Base-by-base conservation (phyloP, 1,140 invertebrate genomes). In the Microvelia longipes region DNA sequence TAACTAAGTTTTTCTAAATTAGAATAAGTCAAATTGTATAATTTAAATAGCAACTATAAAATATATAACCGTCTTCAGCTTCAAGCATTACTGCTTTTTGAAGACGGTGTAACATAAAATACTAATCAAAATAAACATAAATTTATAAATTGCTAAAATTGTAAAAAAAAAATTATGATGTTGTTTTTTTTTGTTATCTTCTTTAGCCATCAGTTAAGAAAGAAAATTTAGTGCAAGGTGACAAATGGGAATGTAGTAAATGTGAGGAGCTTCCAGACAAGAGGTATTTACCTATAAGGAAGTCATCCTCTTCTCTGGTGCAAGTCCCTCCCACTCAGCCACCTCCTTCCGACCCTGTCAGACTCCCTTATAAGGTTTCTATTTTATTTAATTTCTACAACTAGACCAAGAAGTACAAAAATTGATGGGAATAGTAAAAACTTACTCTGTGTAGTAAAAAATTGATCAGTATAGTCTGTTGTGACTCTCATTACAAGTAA, bases 161-260 rank as follows among this genome's bases (percentile, higher is more conserved):
- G n/a, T n/a, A n/a, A n/a, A n/a, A n/a, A n/a, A n/a, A n/a, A n/a
- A n/a, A n/a, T n/a, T n/a, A n/a, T n/a, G n/a, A n/a, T n/a, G n/a
- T n/a, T n/a, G n/a, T n/a, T n/a, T n/a, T n/a, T n/a, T n/a, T n/a
- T n/a, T n/a, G n/a, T n/a, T n/a, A n/a, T n/a, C n/a, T 73, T 28
- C 70, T 77, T 50, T 66, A 83, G 81, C 81, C 81, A 72, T 76
- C 77, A 68, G 80, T 83, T 74, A 74, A 75, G 67, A 81, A 80
- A 73, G 79, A 80, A 61, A 80, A 80, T 69, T 76, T 79, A 69
- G 74, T 77, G 73, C 75, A 76, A 24, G 81, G 82, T 65, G 76
- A 78, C 65, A 78, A 79, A 70, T 88, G 86, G 86, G 83, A 84
- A 73, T 88, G 87, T 75, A 85, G 83, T 72, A 81, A 83, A 76